Evolutionary conservation across 2,113 vertebrate species (phyloP), one percentile per base, ranked within the genome.

Genomic region (Sebastes schlegelii): DNA sequence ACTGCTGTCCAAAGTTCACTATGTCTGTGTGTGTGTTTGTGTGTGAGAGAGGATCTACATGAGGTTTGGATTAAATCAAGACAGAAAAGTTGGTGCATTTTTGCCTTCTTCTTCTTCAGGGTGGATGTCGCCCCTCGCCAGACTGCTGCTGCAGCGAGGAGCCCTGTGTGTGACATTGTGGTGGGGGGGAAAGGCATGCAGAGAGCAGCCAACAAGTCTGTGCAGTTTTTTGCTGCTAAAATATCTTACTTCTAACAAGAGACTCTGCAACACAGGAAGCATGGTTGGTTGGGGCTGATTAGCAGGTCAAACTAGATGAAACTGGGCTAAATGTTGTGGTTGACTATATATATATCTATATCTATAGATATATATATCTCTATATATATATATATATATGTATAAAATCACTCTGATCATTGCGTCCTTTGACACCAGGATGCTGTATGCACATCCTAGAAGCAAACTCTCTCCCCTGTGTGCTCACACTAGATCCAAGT

Each of bases 1-100:
- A 34, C 80, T 86, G 77, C 79, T 34, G 89, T 86, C 54, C 84
- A 91, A 95, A 95, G 93, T 95, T 95, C 82, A 77, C 42, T 21
- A 1, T 55, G 43, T 62, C 61, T 45, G 64, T 40, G 63, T 63
- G 40, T 8, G 51, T 11, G 10, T 58, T 65, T 21, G 67, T 34
- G 48, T 21, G 54, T 48, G 62, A 54, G 45, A 26, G 45, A 43
- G 74, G 21, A 34, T 87, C 83, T 70, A 40, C 81, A 77, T 83
- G 87, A 76, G 83, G 86, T 79, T 84, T 21, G 46, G 68, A 74
- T 89, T 81, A 65, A 84, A 87, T 72, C 58, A 77, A 85, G 77
- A 69, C 70, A 80, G 63, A 85, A 90, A 34, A 89, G 83, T 91
- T 90, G 84, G 80, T 89, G 89, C 78, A 66, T 88, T 84, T 85